Evolutionary conservation across 1,140 invertebrate genomes (phyloP), one percentile per base, ranked within the genome.

Genomic region (Ditylenchus dipsaci): DNA sequence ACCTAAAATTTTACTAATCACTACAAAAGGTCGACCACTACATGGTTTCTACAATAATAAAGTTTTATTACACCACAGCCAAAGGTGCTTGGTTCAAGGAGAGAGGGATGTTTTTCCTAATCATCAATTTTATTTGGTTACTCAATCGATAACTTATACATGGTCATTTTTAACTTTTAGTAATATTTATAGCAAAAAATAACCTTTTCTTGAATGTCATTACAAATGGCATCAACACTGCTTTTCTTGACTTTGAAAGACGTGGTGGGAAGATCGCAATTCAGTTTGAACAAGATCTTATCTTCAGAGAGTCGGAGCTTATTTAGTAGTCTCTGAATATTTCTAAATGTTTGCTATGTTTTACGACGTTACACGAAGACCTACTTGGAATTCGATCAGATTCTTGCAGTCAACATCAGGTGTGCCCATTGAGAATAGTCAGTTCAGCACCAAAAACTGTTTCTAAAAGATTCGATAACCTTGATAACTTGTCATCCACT

Each of bases 181-280:
- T n/a, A n/a, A n/a, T n/a, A n/a, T n/a, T n/a, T n/a, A n/a, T 11
- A 38, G 3, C 33, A 11, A 38, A 5, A 38, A 38, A 38, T 38
- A 38, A 74, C 72, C 56, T 72, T 47, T 42, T 78, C 73, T 19
- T 76, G 68, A 3, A 76, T 67, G 8, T 68, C 47, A 30, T 65
- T 60, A 42, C 74, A 76, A 30, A 77, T 73, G 15, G 42, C 29
- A 19, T 53, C n/a, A 15, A 53, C 49, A 26, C 23, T 19, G n/a
- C 23, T 53, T n/a, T 29, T 56, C 19, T 78, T 74, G 53, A 78
- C 63, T 62, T 70, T 43, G 69, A 76, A 76, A 9, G 74, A 76
- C 21, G 63, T 33, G 7, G 74, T 76, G 15, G 74, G 75, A n/a
- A 76, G 53, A 17, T 72, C 75, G 43, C 75, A 78, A 65, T 76